Evolutionary conservation across 1,140 invertebrate species (phyloP).

Genomic region (Luehdorfia chinensis): DNA sequence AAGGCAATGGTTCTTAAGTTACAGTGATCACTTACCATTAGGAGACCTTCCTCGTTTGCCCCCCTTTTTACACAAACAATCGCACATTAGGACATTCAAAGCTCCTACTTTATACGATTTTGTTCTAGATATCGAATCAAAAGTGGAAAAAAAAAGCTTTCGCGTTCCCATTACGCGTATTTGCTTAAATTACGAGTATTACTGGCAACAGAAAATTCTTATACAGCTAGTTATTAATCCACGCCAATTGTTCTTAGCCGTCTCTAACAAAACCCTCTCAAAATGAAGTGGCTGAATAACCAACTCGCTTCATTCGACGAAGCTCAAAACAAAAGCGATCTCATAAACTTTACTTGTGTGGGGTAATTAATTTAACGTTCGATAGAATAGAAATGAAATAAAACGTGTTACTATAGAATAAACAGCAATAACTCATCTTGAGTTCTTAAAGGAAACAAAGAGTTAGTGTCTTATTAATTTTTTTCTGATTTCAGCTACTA

Average conservation of each 20-base stretch:
- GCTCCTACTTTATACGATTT: no score
- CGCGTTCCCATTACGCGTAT: constrained; percentile 1
- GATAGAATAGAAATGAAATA: background rate
- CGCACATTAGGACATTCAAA: no score
- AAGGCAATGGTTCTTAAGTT: no score
- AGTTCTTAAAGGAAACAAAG: no score
- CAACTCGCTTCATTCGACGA: background rate
- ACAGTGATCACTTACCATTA: no score
- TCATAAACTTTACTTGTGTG: constrained; percentile 5
- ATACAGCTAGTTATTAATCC: constrained; percentile 8
- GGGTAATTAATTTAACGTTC: constrained; percentile 10
- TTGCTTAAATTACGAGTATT: constrained; percentile 7
- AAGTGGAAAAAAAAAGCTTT: no score
- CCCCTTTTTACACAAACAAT: no score
- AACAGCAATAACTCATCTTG: no score
- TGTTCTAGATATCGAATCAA: no score
- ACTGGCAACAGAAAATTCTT: constrained; percentile 9
- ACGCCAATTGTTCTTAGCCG: constrained; percentile 13
- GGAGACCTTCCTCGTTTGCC: no score
- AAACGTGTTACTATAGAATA: background rate
- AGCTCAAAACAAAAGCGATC: constrained; percentile 12
- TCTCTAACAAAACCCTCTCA: constrained; percentile 11
- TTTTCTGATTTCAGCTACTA: no score
- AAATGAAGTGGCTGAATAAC: constrained; percentile 10
- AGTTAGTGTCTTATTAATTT: no score